Conservation (phyloP, 2,888 invertebrate genomes). For the Scaptomyza cyrtandrae region DNA sequence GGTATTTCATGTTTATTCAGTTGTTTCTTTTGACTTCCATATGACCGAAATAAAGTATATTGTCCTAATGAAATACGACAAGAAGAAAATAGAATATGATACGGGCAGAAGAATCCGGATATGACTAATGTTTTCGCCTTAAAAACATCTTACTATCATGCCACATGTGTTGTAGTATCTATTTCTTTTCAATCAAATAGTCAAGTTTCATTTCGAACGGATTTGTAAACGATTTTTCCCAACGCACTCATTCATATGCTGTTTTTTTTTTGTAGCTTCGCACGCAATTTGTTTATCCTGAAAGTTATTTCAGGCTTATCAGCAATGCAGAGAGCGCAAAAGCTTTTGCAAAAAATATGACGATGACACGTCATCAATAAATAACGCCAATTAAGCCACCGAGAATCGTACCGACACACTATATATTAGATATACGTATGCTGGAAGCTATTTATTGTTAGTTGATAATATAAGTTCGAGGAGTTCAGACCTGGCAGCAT, state of each 20-base stretch:
- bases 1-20: background rate
- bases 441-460: constrained; percentile 4
- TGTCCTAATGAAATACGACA: background rate
- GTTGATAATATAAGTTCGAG: background rate
- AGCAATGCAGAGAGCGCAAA: background rate
- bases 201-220: background rate
- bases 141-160: background rate
- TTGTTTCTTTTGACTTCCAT: background rate
- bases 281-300: background rate
- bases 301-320: background rate
- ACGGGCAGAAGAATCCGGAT: background rate
- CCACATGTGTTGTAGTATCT: background rate
- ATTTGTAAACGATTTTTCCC: no score
- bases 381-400: background rate
- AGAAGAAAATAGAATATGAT: background rate
- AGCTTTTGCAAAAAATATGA: background rate
- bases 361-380: background rate
- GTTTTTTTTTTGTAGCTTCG: no score
- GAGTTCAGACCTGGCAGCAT: constrained; percentile 11
- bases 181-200: background rate
- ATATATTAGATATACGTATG: background rate
- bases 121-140: background rate
- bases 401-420: background rate
- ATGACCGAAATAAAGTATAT: background rate
- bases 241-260: background rate